These are phyloP conservation scores for Acutogordius australiensis DNA, from an alignment of 2,888 invertebrate genomes.

Conservation along the genomic window DNA sequence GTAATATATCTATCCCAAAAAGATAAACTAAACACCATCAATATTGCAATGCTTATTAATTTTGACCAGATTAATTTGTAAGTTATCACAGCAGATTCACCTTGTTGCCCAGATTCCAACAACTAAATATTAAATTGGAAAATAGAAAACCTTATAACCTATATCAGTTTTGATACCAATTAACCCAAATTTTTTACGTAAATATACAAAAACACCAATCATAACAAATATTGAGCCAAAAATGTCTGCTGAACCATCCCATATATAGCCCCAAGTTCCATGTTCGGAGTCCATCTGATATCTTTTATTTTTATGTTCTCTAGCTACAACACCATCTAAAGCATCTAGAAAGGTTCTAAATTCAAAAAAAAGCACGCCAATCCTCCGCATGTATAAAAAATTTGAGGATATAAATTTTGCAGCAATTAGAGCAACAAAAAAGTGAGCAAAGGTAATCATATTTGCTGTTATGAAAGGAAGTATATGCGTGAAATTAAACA, in stretches of 20 bases:
- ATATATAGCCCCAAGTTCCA: constrained; percentile 47
- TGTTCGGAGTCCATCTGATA: constrained; percentile 44
- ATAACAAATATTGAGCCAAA: constrained; percentile 42
- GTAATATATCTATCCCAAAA: constrained; percentile 58
- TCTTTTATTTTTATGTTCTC: constrained; percentile 40
- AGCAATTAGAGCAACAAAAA: constrained; percentile 41
- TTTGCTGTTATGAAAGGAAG: constrained; percentile 41
- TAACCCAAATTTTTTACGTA: constrained; percentile 22
- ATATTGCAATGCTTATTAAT: constrained; percentile 23
- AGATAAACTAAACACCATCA: constrained; percentile 41
- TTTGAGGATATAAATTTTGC: constrained; percentile 44
- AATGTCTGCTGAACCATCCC: constrained; percentile 51
- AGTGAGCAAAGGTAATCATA: constrained; percentile 48
- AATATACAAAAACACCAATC: constrained; percentile 36
- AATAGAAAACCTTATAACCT: not conserved
- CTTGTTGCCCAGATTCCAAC: not conserved
- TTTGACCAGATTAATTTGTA: constrained; percentile 12
- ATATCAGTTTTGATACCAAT: too few relatives aligned
- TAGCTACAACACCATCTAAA: constrained; percentile 53
- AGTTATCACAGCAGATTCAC: not conserved
- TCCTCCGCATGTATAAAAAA: constrained; percentile 37
- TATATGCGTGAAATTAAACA: constrained; percentile 30
- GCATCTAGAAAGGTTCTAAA: constrained; percentile 52
- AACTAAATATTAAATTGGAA: not conserved
- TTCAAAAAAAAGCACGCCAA: constrained; percentile 47